Conservation (phyloP, 2,888 invertebrate species). For the Oscheius myriophilus region DNA sequence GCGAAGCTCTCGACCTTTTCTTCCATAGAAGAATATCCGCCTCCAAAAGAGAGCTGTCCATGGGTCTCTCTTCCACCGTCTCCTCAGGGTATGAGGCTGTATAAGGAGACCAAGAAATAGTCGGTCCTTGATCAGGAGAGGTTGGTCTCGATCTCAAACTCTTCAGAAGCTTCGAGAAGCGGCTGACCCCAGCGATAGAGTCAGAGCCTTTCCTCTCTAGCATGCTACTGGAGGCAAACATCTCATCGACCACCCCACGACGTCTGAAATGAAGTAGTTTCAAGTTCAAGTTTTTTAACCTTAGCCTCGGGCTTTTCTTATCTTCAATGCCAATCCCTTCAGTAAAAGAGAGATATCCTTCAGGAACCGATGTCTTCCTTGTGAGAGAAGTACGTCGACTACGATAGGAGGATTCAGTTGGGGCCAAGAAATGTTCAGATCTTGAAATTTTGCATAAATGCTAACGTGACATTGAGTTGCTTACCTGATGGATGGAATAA, state of each 20-base stretch:
- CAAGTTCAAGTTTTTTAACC: background rate
- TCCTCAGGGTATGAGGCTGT: slow-evolving; percentile 16
- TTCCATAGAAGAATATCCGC: slow-evolving; percentile 66
- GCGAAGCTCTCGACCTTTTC: slow-evolving; percentile 55
- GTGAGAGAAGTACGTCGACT: slow-evolving; percentile 21
- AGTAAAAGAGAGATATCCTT: slow-evolving; percentile 28
- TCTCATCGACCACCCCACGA: slow-evolving; percentile 51
- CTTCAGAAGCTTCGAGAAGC: slow-evolving; percentile 58
- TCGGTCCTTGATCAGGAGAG: slow-evolving; percentile 57
- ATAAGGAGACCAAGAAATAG: slow-evolving; percentile 45
- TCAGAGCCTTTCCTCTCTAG: slow-evolving; percentile 55
- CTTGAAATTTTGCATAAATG: no score
- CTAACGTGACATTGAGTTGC: background rate
- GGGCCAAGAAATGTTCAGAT: slow-evolving; percentile 38
- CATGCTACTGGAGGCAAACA: slow-evolving; percentile 39
- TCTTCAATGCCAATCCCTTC: slow-evolving; percentile 10
- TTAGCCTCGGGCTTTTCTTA: slow-evolving; percentile 23
- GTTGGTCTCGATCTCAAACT: slow-evolving; percentile 53
- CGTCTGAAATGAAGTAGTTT: slow-evolving; percentile 33
- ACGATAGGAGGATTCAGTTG: slow-evolving; percentile 30
- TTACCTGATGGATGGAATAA: slow-evolving; percentile 62
- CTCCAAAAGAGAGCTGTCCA: slow-evolving; percentile 57
- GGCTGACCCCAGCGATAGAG: slow-evolving; percentile 57
- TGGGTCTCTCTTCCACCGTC: slow-evolving; percentile 34
- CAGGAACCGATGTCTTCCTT: slow-evolving; percentile 33